Conservation (phyloP, 1,140 invertebrate species). For the Hylaeus anthracinus region DNA sequence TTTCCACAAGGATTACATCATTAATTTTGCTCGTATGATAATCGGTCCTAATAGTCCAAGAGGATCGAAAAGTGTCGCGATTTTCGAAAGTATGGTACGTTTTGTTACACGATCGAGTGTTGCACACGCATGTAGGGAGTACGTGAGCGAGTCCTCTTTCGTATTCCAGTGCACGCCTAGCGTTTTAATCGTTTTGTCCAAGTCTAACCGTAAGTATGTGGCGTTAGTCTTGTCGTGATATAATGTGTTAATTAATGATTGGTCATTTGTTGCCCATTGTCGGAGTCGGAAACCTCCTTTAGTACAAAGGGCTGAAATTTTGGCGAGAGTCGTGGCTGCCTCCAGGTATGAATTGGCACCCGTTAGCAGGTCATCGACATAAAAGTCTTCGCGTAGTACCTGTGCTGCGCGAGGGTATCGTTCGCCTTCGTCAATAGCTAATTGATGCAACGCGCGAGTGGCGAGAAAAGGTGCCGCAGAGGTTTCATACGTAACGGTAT, state of each 20-base stretch:
- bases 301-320: no score
- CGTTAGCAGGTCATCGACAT: no score
- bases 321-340: no score
- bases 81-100: neutral
- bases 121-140: neutral
- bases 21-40: neutral
- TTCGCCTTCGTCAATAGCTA: no score
- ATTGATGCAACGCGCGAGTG: slow-evolving; percentile 28
- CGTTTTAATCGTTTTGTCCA: neutral
- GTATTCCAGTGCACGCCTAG: neutral
- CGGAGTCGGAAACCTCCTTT: no score
- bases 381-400: no score
- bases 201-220: no score
- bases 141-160: neutral
- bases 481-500: slow-evolving; percentile 72
- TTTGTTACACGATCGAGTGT: neutral
- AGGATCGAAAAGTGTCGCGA: neutral
- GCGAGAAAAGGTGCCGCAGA: slow-evolving; percentile 69
- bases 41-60: neutral
- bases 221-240: no score
- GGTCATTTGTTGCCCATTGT: no score
- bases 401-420: no score
- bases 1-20: neutral
- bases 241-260: no score
- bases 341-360: no score